Evolutionary conservation across 2,888 invertebrate species (phyloP).

Genomic region (Macaria liturata): DNA sequence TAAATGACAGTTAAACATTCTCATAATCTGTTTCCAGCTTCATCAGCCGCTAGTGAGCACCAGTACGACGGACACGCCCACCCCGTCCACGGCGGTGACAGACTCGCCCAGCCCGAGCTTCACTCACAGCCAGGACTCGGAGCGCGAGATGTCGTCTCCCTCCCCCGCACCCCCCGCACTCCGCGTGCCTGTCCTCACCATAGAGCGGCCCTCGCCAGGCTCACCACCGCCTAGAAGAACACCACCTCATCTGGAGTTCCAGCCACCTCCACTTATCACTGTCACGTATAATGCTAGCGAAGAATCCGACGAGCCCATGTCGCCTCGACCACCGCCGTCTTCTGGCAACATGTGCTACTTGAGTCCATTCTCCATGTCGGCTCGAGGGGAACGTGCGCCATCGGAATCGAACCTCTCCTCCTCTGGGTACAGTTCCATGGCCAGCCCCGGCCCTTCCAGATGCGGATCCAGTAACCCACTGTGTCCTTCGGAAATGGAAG

Average conservation of each 20-base stretch:
- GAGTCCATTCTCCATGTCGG: conserved; percentile 90
- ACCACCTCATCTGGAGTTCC: conserved; percentile 86
- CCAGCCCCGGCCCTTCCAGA: conserved; percentile 91
- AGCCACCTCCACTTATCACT: conserved; percentile 87
- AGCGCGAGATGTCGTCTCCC: conserved; percentile 70
- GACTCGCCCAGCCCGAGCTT: conserved; percentile 76
- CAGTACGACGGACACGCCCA: conserved; percentile 60
- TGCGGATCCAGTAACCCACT: conserved; percentile 92
- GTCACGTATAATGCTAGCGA: conserved; percentile 90
- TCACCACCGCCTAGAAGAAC: conserved; percentile 84
- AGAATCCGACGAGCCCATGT: conserved; percentile 89
- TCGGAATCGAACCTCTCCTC: conserved; percentile 93
- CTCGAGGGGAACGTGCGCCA: conserved; percentile 88
- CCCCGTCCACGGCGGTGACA: conserved; percentile 73
- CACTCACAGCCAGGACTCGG: conserved; percentile 76
- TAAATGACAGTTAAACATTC: neutral
- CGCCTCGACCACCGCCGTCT: conserved; percentile 83
- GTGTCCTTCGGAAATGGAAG: conserved; percentile 90
- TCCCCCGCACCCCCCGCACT: conserved; percentile 77
- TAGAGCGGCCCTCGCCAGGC: conserved; percentile 88
- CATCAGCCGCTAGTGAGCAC: conserved; percentile 75
- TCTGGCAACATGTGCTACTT: conserved; percentile 87
- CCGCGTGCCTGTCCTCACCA: conserved; percentile 85
- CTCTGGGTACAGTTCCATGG: conserved; percentile 93
- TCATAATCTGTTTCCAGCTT: conserved; percentile 65